Conservation (phyloP, 2,888 invertebrate species). For the Troides oblongomaculatus region DNA sequence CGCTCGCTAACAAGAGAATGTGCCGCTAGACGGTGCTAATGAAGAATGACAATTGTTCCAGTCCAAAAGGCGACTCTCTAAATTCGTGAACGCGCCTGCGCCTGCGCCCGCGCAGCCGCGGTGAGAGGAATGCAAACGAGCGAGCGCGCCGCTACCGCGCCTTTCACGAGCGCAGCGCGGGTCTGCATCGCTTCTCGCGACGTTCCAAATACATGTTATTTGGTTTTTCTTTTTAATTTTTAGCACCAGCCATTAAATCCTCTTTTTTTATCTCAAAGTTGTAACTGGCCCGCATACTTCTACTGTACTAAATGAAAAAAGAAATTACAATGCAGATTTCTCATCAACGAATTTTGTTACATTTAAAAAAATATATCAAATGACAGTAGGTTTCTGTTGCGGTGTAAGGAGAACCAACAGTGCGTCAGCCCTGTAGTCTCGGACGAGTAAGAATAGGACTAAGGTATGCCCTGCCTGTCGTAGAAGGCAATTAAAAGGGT, state of each 20-base stretch:
- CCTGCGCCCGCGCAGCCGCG: constrained; percentile 24
- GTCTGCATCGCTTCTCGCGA: constrained; percentile 19
- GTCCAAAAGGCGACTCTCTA: constrained; percentile 52
- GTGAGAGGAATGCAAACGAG: constrained; percentile 69
- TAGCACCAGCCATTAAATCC: constrained; percentile 5
- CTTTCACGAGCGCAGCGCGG: constrained; percentile 49
- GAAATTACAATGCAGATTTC: no score
- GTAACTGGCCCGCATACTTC: not conserved
- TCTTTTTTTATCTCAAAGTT: not conserved
- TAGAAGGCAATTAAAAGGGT: no score
- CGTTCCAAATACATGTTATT: constrained; percentile 26
- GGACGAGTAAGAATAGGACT: no score
- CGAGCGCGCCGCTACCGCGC: constrained; percentile 37
- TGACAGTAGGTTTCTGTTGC: no score
- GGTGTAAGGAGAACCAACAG: no score
- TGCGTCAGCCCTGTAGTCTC: no score
- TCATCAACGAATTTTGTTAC: no score
- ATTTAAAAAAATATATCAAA: no score
- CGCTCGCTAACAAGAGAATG: constrained; percentile 40
- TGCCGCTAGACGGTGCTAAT: constrained; percentile 60
- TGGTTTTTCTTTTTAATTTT: constrained; percentile 7
- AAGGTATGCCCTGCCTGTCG: no score
- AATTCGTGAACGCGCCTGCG: constrained; percentile 45
- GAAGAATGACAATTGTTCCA: constrained; percentile 64
- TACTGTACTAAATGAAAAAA: no score